A percentile compares a stretch with the other conserved stretches of the same genome.
These are phyloP conservation scores for Ceratosolen solmsi DNA, from an alignment of 1,140 invertebrate genomes.

Conservation along the genomic window DNA sequence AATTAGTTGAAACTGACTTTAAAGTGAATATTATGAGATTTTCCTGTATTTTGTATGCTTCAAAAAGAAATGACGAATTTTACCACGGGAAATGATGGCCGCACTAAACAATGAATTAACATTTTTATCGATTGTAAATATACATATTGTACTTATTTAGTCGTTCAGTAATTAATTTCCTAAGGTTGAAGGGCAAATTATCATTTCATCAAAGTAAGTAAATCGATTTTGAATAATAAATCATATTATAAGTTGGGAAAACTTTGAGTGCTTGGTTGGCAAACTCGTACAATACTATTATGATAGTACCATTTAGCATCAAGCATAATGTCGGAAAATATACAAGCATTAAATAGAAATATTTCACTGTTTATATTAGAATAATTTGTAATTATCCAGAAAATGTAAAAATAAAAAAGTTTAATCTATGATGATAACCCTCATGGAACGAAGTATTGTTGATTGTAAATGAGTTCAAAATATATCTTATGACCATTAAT, in stretches of 20 bases:
- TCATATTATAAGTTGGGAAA: constrained; percentile 34
- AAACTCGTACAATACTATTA: constrained; percentile 10
- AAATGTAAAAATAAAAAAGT: too few species aligned
- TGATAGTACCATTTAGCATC: constrained; percentile 18
- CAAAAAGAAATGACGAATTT: constrained; percentile 38
- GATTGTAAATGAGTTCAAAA: neutral
- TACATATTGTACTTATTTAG: neutral
- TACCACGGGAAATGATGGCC: constrained; percentile 27
- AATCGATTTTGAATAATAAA: constrained; percentile 42
- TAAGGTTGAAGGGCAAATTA: constrained; percentile 32
- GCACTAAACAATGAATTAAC: constrained; percentile 18
- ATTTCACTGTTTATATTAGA: neutral
- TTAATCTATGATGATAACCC: neutral
- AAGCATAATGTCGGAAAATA: constrained; percentile 4
- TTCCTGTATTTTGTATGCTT: constrained; percentile 23
- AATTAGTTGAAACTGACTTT: constrained; percentile 27
- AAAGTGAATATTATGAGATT: constrained; percentile 36
- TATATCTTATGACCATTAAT: neutral
- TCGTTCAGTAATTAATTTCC: constrained; percentile 37
- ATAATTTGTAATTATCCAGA: neutral
- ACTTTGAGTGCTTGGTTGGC: constrained; percentile 4
- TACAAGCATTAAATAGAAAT: constrained; percentile 3
- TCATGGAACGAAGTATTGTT: neutral
- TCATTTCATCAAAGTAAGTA: constrained; percentile 27
- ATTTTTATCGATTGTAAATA: constrained; percentile 38